Base-by-base conservation (phyloP, 2,797 vertebrate species). In the Myotis pilosus region DNA sequence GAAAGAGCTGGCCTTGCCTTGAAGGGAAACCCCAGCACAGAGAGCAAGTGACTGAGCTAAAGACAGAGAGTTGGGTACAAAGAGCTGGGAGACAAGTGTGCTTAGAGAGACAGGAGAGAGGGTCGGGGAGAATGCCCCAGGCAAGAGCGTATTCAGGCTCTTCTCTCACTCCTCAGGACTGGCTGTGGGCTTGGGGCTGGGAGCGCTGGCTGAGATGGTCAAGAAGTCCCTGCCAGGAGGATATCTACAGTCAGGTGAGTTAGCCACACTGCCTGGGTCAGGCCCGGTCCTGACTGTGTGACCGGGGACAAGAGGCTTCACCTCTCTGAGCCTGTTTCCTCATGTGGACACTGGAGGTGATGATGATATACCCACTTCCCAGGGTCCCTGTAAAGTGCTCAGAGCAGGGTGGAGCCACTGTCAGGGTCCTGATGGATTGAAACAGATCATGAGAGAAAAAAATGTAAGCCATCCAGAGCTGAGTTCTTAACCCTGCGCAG, bases 151-250 rank as follows among this genome's bases (percentile, higher is more conserved):
- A 17, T 75, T 80, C 51, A 38, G 38, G 1, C 41, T 92, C 17
- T n/a, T 85, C 4, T 87, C 4, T 94, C 30, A 25, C 4, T 86
- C 53, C 36, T 76, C 97, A 99, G 99, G 99, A 64, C 98, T 99
- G 95, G 99, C 99, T 4, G 98, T 99, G 28, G 98, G 99, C 38
- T 97, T 99, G 60, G 98, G 99, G 2, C 93, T 99, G 0, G 99
- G 99, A 20, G 98, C 98, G 22, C 98, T 99, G 85, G 98, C 98
- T 0, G 99, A 99, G 93, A 98, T 98, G 12, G 98, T 98, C 33
- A 99, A 98, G 94, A 99, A 98, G 94, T 98, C 99, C 1, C 80
- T 99, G 15, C 97, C 96, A 17, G 97, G 98, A 81, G 98, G 98
- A 97, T 96, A 95, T 23, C 49, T 57, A 1, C 92, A 79, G 3